phyloP scores from a whole-genome alignment of 2,888 invertebrate species.

The Gymnoscelis rufifasciata region DNA sequence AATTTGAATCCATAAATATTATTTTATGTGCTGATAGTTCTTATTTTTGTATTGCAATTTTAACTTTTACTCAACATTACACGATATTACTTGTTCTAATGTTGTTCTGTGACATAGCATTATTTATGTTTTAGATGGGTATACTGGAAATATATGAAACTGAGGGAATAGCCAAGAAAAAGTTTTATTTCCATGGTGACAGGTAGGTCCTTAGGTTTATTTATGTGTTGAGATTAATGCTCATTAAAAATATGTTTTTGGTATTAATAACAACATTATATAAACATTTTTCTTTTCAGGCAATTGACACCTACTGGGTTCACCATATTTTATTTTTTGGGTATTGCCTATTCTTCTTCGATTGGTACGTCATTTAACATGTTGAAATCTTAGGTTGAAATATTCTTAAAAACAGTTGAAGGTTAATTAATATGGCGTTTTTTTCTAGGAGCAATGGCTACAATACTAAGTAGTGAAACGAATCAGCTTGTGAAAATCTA shows the following conservation, averaged over 20 bases:
- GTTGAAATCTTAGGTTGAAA: no score
- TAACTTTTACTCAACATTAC: no score
- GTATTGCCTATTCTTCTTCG: constrained; percentile 60
- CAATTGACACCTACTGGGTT: constrained; percentile 50
- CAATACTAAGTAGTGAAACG: constrained; percentile 49
- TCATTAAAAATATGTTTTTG: no score
- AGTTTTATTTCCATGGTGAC: constrained; percentile 38
- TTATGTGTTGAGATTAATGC: no score
- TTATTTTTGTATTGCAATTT: no score
- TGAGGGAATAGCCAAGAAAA: constrained; percentile 37
- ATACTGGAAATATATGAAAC: constrained; percentile 28
- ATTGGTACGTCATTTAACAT: constrained; percentile 46
- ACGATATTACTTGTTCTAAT: no score
- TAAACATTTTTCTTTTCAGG: constrained; percentile 37
- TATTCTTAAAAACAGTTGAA: no score
- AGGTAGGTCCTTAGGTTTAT: constrained; percentile 24
- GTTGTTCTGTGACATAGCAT: no score
- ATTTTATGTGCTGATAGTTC: no score
- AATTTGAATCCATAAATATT: no score
- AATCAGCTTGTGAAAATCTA: constrained; percentile 56
- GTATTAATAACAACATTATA: no score
- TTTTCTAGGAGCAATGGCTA: constrained; percentile 49
- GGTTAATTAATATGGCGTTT: neutral
- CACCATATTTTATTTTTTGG: constrained; percentile 61
- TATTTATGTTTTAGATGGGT: constrained; percentile 14